Evolutionary conservation across 2,113 vertebrate species (phyloP).

Genomic region (Meriones unguiculatus): DNA sequence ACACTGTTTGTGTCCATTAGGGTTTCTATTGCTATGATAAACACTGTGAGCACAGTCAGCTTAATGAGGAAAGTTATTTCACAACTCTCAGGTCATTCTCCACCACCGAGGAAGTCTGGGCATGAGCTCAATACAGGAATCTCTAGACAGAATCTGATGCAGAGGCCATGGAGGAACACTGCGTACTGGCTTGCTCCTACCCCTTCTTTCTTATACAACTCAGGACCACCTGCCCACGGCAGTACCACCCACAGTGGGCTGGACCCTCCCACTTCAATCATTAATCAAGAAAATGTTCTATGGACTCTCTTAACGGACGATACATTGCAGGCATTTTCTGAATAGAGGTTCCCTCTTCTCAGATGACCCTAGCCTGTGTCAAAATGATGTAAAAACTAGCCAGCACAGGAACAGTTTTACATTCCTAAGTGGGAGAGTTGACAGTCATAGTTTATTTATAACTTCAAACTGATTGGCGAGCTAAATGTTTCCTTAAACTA

Average conservation of each 20-base stretch:
- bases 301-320: not conserved
- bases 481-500: slow-evolving; percentile 18
- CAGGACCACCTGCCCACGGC: not conserved
- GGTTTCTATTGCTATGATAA: not conserved
- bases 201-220: not conserved
- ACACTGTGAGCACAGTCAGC: not conserved
- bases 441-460: not conserved
- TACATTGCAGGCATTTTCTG: not conserved
- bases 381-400: not conserved
- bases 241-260: not conserved
- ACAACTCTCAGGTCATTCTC: not conserved
- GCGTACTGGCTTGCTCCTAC: not conserved
- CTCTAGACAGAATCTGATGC: not conserved
- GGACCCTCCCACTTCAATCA: not conserved
- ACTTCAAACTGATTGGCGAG: slow-evolving; percentile 11
- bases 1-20: not conserved
- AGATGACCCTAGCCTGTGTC: not conserved
- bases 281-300: not conserved
- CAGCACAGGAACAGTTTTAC: not conserved
- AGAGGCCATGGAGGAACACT: not conserved
- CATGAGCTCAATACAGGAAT: not conserved
- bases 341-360: not conserved
- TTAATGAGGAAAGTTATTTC: not conserved
- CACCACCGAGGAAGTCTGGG: not conserved
- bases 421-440: not conserved